Conservation (phyloP, 2,113 vertebrate genomes). For the Asarcornis scutulata region DNA sequence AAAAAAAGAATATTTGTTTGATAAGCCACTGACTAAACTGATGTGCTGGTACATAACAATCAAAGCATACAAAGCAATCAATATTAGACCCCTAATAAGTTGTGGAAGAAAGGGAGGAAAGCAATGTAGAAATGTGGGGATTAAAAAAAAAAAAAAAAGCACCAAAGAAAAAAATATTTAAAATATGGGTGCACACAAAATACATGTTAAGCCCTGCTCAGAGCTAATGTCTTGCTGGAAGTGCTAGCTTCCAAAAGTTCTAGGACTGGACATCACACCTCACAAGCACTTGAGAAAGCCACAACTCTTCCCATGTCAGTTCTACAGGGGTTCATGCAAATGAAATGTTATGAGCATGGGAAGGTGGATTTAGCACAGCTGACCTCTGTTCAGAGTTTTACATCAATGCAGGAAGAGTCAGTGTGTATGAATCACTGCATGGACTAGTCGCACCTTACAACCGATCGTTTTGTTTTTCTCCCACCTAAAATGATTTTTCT, state of each 20-base stretch:
- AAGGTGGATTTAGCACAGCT: not conserved
- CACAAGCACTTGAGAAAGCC: not conserved
- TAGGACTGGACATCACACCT: not conserved
- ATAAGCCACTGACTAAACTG: not conserved
- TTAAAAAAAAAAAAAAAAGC: not conserved
- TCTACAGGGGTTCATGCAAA: not conserved
- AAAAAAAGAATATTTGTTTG: not conserved
- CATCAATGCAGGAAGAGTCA: not conserved
- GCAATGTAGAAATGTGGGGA: not conserved
- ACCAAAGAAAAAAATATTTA: not conserved
- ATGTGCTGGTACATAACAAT: not conserved
- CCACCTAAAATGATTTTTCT: not conserved
- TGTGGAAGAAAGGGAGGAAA: not conserved
- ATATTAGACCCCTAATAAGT: not conserved
- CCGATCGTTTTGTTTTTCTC: not conserved
- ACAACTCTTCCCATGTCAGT: not conserved
- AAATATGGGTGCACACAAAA: not conserved
- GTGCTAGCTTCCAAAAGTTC: not conserved
- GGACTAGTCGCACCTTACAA: not conserved
- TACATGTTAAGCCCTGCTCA: not conserved
- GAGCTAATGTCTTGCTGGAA: not conserved
- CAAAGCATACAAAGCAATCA: not conserved
- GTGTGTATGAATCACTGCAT: not conserved
- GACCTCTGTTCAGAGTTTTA: conserved; percentile 34
- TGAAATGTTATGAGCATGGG: not conserved